Percentiles rank a stretch among this genome's conserved stretches.
Evolutionary conservation across 1,140 invertebrate species (phyloP).

Genomic region (Atopsyche davidsoni): DNA sequence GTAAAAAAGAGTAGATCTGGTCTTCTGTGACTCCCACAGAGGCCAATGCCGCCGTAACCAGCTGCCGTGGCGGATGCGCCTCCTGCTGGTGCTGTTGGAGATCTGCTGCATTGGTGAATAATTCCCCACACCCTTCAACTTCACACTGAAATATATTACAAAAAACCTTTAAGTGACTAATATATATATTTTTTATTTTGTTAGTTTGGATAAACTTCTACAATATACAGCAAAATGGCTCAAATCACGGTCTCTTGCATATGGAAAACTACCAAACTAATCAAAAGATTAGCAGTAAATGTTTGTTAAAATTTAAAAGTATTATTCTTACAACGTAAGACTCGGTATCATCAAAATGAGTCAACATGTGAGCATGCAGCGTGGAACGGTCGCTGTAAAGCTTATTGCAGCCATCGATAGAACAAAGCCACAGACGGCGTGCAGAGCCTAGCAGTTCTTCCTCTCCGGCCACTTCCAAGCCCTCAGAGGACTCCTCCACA

Average conservation of each 20-base stretch:
- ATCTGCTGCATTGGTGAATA: constrained; percentile 16
- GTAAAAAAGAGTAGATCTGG: constrained; percentile 12
- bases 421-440: constrained; percentile 22
- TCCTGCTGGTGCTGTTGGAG: constrained; percentile 16
- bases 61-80: constrained; percentile 3
- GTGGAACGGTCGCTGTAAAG: constrained; percentile 20
- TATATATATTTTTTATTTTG: too few species aligned
- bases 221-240: neutral
- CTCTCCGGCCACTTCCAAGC: too few species aligned
- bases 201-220: neutral
- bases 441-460: neutral
- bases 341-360: constrained; percentile 26
- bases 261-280: too few species aligned
- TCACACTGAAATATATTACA: constrained; percentile 18
- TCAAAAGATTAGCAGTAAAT: too few species aligned
- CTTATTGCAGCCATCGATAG: constrained; percentile 18
- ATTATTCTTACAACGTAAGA: constrained; percentile 13
- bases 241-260: too few species aligned
- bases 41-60: constrained; percentile 20
- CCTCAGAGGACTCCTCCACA: constrained; percentile 6
- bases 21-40: constrained; percentile 24
- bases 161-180: neutral
- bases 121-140: constrained; percentile 13
- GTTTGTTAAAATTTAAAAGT: constrained; percentile 3
- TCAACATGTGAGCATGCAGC: constrained; percentile 21